Conservation (phyloP, 2,113 vertebrate species). For the Gavialis gangeticus region DNA sequence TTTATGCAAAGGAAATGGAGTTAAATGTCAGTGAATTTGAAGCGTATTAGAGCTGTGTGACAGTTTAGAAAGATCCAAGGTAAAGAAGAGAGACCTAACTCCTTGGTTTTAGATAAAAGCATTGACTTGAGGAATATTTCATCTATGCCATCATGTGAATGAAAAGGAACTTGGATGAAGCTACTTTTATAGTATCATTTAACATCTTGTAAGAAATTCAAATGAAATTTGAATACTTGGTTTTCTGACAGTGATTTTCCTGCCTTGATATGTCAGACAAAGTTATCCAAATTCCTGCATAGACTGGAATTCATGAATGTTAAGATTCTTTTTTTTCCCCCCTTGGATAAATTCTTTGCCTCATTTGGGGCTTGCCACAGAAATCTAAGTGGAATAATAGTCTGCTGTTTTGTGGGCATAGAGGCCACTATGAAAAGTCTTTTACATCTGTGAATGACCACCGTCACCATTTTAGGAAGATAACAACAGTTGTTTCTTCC, state of each 20-base stretch:
- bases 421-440: neutral
- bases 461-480: neutral
- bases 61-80: neutral
- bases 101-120: neutral
- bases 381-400: neutral
- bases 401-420: neutral
- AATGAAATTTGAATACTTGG: neutral
- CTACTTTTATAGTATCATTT: neutral
- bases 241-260: neutral
- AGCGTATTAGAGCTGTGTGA: neutral
- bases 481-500: neutral
- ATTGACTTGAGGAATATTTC: neutral
- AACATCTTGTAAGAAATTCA: neutral
- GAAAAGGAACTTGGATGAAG: neutral
- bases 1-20: neutral
- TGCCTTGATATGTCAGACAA: neutral
- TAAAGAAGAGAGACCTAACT: neutral
- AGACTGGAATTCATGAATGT: neutral
- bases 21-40: neutral
- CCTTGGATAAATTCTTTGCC: neutral
- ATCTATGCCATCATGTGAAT: neutral
- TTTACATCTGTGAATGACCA: neutral
- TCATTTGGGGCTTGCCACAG: neutral
- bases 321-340: neutral
- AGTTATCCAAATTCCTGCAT: neutral